These are phyloP conservation scores for Phragmatobia fuliginosa DNA, from an alignment of 2,888 invertebrate species.

Conservation along the genomic window DNA sequence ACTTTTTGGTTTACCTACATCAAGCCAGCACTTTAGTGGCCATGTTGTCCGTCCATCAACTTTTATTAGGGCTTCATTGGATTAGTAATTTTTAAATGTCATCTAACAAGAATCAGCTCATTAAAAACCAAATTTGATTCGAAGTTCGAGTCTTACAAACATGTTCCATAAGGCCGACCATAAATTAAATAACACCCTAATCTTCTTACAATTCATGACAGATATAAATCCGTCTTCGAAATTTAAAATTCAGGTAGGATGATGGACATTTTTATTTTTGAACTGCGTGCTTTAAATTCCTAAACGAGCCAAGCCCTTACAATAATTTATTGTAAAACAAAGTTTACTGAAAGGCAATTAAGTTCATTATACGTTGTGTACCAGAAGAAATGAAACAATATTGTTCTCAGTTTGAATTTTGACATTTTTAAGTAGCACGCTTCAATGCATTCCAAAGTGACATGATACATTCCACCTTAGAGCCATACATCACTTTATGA, in stretches of 20 bases:
- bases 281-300: slow-evolving; percentile 30
- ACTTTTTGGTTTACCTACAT: too few species aligned
- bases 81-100: not conserved
- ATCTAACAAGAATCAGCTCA: not conserved
- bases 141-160: not conserved
- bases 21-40: not conserved
- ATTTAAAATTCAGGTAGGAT: slow-evolving; percentile 21
- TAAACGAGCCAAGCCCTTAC: slow-evolving; percentile 31
- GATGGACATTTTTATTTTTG: slow-evolving; percentile 31
- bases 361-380: slow-evolving; percentile 17
- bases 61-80: not conserved
- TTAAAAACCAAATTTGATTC: not conserved
- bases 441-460: slow-evolving; percentile 47
- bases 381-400: slow-evolving; percentile 14
- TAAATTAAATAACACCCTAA: slow-evolving; percentile 8
- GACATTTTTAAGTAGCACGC: slow-evolving; percentile 35
- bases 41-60: not conserved
- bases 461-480: slow-evolving; percentile 41
- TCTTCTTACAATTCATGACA: slow-evolving; percentile 13
- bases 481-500: slow-evolving; percentile 42
- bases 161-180: not conserved
- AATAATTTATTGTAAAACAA: slow-evolving; percentile 21
- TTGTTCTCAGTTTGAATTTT: slow-evolving; percentile 20
- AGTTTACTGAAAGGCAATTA: not conserved
- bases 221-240: slow-evolving; percentile 12